Evolutionary conservation across 2,113 vertebrate genomes (phyloP).

Genomic region (Arothron firmamentum): DNA sequence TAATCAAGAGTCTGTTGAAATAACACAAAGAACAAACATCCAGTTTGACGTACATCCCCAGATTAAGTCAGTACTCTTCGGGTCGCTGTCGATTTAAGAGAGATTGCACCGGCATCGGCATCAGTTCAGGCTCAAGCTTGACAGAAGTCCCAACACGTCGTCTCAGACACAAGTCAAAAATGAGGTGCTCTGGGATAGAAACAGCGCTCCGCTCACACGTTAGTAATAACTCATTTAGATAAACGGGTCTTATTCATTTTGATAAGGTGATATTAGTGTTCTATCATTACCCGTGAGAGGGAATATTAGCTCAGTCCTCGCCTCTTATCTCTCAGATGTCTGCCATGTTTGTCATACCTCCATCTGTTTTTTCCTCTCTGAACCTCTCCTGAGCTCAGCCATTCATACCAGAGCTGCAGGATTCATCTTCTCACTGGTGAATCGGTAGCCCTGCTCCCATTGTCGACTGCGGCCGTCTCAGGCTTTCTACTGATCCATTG

Average conservation of each 20-base stretch:
- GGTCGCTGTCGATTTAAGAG: conserved; percentile 11
- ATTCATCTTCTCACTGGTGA: conserved; percentile 59
- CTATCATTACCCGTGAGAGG: conserved; percentile 2
- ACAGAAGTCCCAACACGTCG: conserved; percentile 10
- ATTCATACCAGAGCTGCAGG: conserved; percentile 15
- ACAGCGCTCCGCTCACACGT: neutral
- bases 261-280: neutral
- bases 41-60: too few species aligned
- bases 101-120: neutral
- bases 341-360: conserved; percentile 23
- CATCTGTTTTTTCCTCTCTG: conserved; percentile 9
- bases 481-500: conserved; percentile 55
- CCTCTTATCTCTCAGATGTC: conserved; percentile 16
- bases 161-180: conserved; percentile 17
- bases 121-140: neutral
- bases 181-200: neutral
- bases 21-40: too few species aligned
- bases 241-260: too few species aligned
- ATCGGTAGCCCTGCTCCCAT: conserved; percentile 58
- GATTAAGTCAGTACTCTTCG: neutral
- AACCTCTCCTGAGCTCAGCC: conserved; percentile 18
- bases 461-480: conserved; percentile 58
- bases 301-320: conserved; percentile 20
- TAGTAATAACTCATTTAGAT: neutral
- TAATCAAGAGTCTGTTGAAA: too few species aligned